Evolutionary conservation across 2,888 invertebrate genomes (phyloP), one percentile per base, ranked within the genome.

Genomic region (Tyria jacobaeae): DNA sequence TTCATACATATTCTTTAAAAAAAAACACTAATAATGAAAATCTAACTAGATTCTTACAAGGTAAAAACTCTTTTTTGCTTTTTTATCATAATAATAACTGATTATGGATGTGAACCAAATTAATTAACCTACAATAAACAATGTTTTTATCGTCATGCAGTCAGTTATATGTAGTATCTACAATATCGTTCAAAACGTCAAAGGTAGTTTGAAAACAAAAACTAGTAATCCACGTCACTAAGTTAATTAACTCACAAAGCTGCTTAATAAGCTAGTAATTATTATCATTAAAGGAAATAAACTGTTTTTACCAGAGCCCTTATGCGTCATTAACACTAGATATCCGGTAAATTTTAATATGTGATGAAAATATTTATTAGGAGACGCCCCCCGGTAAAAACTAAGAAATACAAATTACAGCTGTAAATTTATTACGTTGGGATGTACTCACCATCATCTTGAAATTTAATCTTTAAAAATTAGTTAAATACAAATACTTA

Each of bases 371-470:
- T 47, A 49, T 14, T 10, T 62, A 41, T 51, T 44, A 56, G 83
- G 83, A 57, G 71, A 88, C 88, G 87, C 89, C 89, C 88, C 88
- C 86, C 76, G 78, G 70, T 58, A 62, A 62, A 41, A 61, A 25
- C 27, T 27, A 63, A 64, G 64, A 53, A 49, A 64, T 51, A 27
- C 2, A 15, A 39, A 60, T 63, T 50, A 34, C 15, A 12, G 2
- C 6, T 25, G 48, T 44, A 60, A 49, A 31, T n/a, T 27, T 31
- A 6, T 10, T 14, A 10, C 17, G 47, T 7, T 5, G 6, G 47
- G 31, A 15, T 55, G 59, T 64, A 78, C 89, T 85, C 69, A 90
- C 89, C 89, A 90, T 90, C 89, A 90, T 90, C 59, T 83, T 87
- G 71, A 57, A 63, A 39, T 50, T 47, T 37, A 66, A 55, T 37